Base-by-base conservation (phyloP, 1,140 invertebrate genomes). In the Leptoteleia sp. region DNA sequence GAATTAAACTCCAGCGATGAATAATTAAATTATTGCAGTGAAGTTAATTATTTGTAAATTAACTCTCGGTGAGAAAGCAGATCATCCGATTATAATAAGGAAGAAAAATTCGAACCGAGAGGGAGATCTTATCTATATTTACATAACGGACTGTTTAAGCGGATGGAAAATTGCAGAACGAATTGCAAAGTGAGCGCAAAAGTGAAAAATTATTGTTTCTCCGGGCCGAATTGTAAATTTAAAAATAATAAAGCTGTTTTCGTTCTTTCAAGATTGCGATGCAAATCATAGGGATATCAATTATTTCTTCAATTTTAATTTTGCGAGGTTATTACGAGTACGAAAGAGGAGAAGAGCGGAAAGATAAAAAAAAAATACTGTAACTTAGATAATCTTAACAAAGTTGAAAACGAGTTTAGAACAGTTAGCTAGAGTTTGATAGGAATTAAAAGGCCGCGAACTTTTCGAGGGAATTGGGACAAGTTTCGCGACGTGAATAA, bases 171-270 rank as follows among this genome's bases (percentile, higher is more conserved):
- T 71, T 59, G 45, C 29, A 17, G 38, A 55, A 71, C 61, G 19
- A 52, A 59, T 61, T 71, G 27, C 12, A 37, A 61, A 61, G 37
- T 9, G 33, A 57, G 13, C 6, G 35, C 13, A 16, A 31, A 55
- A 29, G 19, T 59, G 59, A 52, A 38, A 71, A 71, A 52, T 50
- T 61, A 61, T 71, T 52, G 67, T 61, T 61, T 52, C 31, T 61
- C 33, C 0, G 17, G 33, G 67, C 37, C 55, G 61, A 71, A 61
- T 50, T 71, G 67, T 52, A 52, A 61, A 71, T 71, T 50, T 11
- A 71, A 71, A 52, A 71, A 71, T 71, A 71, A 71, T 52, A 71
- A 42, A 52, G 37, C 45, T 61, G 45, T 50, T 61, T 42, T 50
- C 5, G 22, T 52, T 43, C 1, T 6, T 1, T 16, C 37, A 52